Evolutionary conservation across 2,888 invertebrate species (phyloP), one percentile per base, ranked within the genome.

Genomic region (Himalopsyche kuldschensis): DNA sequence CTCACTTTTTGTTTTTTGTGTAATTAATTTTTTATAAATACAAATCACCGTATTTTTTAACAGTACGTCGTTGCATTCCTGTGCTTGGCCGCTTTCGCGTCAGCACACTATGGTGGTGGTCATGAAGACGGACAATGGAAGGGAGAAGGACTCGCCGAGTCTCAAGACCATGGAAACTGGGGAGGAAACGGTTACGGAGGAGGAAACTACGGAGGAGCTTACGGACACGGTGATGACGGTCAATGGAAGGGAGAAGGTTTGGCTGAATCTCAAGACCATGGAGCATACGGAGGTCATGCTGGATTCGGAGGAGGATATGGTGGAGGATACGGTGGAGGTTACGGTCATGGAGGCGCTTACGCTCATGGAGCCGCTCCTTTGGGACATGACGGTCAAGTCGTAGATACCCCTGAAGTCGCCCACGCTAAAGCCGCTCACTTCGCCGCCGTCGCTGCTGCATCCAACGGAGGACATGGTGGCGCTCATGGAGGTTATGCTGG

Each of bases 371-470:
- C 6, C 5, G 41, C 41, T n/a, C n/a, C n/a, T 84, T 91, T 93
- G 87, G 92, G 93, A 31, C 93, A 93, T 85, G 92, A 92, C 87
- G 92, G 92, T 31, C 91, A 91, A 89, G 93, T 93, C 88, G 90
- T 93, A 87, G 93, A 93, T 30, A 93, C 93, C 78, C 93, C 93
- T 85, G 94, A 93, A 88, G 94, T 94, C 47, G 93, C 93, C 85
- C 93, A 92, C 86, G 94, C 93, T 69, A 92, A 92, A 87, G 92
- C 93, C 83, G 91, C 92, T 78, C 94, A 94, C 89, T 90, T 93
- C 84, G 90, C 93, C 80, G 93, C 93, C 79, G 63, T 31, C 24
- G 80, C 80, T 24, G 80, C 79, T 75, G 87, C 86, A 3, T 11
- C 41, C 76, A 15, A 84, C 31, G 81, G 81, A 24, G 75, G 79